These are phyloP conservation scores for Porphyrio hochstetteri DNA, from an alignment of 2,113 vertebrate genomes.

Conservation along the genomic window DNA sequence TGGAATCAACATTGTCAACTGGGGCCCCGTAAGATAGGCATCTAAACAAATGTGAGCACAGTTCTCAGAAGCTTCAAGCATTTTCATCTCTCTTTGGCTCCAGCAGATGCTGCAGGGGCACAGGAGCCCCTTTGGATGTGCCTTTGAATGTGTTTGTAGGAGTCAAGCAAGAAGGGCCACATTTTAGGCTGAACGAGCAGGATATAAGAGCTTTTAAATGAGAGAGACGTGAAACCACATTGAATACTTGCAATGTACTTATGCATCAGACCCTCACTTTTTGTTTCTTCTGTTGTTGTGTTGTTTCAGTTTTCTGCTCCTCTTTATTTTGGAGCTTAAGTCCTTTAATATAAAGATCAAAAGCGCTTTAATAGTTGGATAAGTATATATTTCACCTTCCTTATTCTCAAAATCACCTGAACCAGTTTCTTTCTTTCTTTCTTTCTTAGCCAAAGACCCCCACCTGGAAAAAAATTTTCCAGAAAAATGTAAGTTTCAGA, in stretches of 20 bases:
- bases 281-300: slow-evolving; percentile 61
- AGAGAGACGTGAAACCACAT: slow-evolving; percentile 34
- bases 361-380: slow-evolving; percentile 65
- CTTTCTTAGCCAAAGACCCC: slow-evolving; percentile 71
- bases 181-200: slow-evolving; percentile 39
- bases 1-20: slow-evolving; percentile 11
- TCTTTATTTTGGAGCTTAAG: slow-evolving; percentile 61
- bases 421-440: slow-evolving; percentile 70
- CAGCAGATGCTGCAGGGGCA: slow-evolving; percentile 5
- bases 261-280: slow-evolving; percentile 60
- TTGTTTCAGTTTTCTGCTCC: slow-evolving; percentile 65
- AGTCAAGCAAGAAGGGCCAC: slow-evolving; percentile 42
- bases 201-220: slow-evolving; percentile 40
- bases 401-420: slow-evolving; percentile 70
- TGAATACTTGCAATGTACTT: slow-evolving; percentile 60
- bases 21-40: slow-evolving; percentile 27
- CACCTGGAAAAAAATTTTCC: slow-evolving; percentile 73
- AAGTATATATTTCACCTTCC: slow-evolving; percentile 71
- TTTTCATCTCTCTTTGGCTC: slow-evolving; percentile 63
- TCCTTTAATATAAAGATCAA: slow-evolving; percentile 66
- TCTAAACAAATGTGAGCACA: not conserved
- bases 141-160: slow-evolving; percentile 44
- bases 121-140: slow-evolving; percentile 8
- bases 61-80: not conserved
- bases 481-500: slow-evolving; percentile 72